phyloP scores from a whole-genome alignment of 1,140 invertebrate genomes.

The Helicoverpa armigera region DNA sequence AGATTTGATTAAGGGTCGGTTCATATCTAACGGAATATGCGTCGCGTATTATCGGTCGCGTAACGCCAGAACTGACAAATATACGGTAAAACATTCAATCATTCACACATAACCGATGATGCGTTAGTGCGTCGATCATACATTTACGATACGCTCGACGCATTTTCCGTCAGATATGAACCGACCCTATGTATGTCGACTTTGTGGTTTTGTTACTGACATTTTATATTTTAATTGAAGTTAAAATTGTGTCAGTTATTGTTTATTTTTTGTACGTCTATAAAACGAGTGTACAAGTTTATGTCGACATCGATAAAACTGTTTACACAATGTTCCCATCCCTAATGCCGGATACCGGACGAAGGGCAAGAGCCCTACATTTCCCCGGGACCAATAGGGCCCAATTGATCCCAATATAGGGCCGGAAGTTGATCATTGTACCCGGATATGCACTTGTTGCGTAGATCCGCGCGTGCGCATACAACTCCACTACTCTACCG shows the following conservation, averaged over 20 bases:
- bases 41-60: too few relatives aligned
- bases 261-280: not conserved
- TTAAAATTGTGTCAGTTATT: not conserved
- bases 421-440: conserved; percentile 54
- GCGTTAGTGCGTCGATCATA: too few relatives aligned
- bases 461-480: conserved; percentile 46
- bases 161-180: too few relatives aligned
- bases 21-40: too few relatives aligned
- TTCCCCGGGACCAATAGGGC: conserved; percentile 43
- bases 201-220: not conserved
- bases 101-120: too few relatives aligned
- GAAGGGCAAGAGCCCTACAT: conserved; percentile 67
- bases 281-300: not conserved
- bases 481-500: conserved; percentile 43
- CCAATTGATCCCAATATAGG: conserved; percentile 60
- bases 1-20: conserved; percentile 24
- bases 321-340: conserved; percentile 29
- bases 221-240: not conserved
- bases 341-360: conserved; percentile 55
- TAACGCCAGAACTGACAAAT: too few relatives aligned
- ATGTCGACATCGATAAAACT: conserved; percentile 8
- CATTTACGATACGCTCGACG: too few relatives aligned
- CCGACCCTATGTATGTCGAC: too few relatives aligned
- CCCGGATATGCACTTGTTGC: conserved; percentile 70
- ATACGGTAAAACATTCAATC: too few relatives aligned